Evolutionary conservation across 2,113 vertebrate genomes (phyloP), one percentile per base, ranked within the genome.

Genomic region (Perca schrenkii): DNA sequence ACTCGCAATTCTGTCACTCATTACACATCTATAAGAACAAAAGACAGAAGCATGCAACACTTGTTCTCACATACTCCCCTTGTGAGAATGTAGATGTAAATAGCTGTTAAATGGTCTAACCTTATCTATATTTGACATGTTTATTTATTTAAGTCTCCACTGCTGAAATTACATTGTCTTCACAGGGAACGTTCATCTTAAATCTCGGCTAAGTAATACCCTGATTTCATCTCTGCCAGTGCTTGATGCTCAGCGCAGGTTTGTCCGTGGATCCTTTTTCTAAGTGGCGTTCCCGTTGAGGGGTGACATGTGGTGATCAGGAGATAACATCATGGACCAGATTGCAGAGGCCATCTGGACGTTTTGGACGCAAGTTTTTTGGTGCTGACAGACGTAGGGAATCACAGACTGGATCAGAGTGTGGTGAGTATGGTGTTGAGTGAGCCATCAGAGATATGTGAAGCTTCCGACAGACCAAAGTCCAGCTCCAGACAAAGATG

Each of bases 311-410:
- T 94, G 95, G 82, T 31, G 66, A 89, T 68, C 50, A 53, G 87
- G 83, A 85, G 94, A 94, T 86, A 84, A 16, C 90, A 92, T 94
- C 89, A 81, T 77, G 85, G 69, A 83, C 89, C 96, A 97, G 96
- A 97, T 94, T 96, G 95, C 91, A 90, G 73, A 76, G 93, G 91
- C 97, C 96, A 97, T 97, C 96, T 97, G 97, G 96, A 96, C 91
- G 83, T 94, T 43, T 92, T 95, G 95, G 90, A 92, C 74, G 78
- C 67, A 74, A 85, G 86, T 82, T 74, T 77, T 14, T 77, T 85
- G 91, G 89, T 83, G 83, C 43, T 13, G 79, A 90, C 78, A 89
- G 79, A 85, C 83, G 58, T 19, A 2, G 54, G 10, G 74, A 75
- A 73, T 81, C 77, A 83, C 66, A 84, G 87, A 70, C 80, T 53